Evolutionary conservation across 2,888 invertebrate species (phyloP).

Genomic region (Apamea epomidion): DNA sequence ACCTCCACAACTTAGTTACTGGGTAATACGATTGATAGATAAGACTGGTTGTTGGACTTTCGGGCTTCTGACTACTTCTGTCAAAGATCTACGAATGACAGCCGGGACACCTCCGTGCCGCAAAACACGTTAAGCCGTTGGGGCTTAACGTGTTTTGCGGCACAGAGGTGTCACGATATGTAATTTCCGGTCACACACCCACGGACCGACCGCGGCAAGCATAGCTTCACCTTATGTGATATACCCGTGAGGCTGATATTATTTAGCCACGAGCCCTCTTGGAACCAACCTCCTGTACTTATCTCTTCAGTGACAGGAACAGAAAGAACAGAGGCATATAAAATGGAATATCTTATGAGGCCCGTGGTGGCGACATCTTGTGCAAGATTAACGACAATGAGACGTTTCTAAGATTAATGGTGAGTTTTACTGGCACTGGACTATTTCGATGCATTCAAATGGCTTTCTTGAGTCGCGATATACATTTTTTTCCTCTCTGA

Average conservation of each 20-base stretch:
- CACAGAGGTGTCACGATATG: background rate
- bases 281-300: background rate
- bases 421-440: background rate
- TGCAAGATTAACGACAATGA: constrained; percentile 30
- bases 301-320: background rate
- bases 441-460: background rate
- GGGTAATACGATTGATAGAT: too few relatives aligned
- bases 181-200: background rate
- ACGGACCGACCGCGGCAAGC: too few relatives aligned
- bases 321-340: constrained; percentile 28
- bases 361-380: constrained; percentile 51
- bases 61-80: too few relatives aligned
- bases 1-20: background rate
- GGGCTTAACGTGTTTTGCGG: background rate
- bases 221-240: background rate
- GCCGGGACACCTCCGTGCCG: too few relatives aligned
- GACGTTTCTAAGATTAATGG: constrained; percentile 12
- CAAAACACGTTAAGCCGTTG: too few relatives aligned
- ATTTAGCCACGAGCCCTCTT: background rate
- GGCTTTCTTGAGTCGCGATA: too few relatives aligned
- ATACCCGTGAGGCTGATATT: background rate
- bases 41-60: too few relatives aligned
- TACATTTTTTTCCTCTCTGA: too few relatives aligned
- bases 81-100: background rate
- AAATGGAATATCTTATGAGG: constrained; percentile 52